Percentiles rank a stretch among this genome's conserved stretches.
phyloP scores from a whole-genome alignment of 1,140 invertebrate species.

The Atta colombica region DNA sequence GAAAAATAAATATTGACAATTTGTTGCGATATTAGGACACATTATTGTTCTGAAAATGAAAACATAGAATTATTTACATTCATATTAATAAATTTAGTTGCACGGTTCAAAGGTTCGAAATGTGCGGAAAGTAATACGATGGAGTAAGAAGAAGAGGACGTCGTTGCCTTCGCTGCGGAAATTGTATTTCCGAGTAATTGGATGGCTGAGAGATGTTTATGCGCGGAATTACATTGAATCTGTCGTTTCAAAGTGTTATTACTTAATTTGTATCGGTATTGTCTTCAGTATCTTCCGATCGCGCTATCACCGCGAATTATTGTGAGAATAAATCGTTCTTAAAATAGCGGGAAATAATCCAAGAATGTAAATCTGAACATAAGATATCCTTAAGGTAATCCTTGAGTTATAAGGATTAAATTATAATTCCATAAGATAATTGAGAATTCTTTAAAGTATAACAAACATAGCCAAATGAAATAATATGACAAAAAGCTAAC shows the following conservation, averaged over 20 bases:
- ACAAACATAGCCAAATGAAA: background rate
- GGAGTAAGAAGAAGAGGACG: slow-evolving; percentile 16
- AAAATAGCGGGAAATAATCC: background rate
- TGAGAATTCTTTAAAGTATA: background rate
- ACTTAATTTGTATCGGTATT: slow-evolving; percentile 68
- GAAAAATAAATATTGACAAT: background rate
- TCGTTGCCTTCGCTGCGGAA: slow-evolving; percentile 26
- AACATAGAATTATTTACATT: background rate
- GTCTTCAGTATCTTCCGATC: slow-evolving; percentile 26
- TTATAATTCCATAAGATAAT: background rate
- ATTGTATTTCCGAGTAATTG: slow-evolving; percentile 72
- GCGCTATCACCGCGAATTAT: slow-evolving; percentile 50
- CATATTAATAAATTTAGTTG: background rate
- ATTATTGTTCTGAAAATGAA: background rate
- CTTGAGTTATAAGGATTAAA: too few relatives aligned
- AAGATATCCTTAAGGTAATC: background rate
- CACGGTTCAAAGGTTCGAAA: slow-evolving; percentile 20
- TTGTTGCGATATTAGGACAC: background rate
- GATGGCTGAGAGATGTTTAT: slow-evolving; percentile 69
- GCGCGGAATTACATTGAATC: slow-evolving; percentile 70
- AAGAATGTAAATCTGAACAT: background rate
- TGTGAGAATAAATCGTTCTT: slow-evolving; percentile 1
- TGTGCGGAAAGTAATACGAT: background rate
- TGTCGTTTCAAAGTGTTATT: slow-evolving; percentile 64
- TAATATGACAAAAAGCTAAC: background rate